These are phyloP conservation scores for Eptesicus fuscus DNA, from an alignment of 2,113 vertebrate genomes.

Conservation along the genomic window DNA sequence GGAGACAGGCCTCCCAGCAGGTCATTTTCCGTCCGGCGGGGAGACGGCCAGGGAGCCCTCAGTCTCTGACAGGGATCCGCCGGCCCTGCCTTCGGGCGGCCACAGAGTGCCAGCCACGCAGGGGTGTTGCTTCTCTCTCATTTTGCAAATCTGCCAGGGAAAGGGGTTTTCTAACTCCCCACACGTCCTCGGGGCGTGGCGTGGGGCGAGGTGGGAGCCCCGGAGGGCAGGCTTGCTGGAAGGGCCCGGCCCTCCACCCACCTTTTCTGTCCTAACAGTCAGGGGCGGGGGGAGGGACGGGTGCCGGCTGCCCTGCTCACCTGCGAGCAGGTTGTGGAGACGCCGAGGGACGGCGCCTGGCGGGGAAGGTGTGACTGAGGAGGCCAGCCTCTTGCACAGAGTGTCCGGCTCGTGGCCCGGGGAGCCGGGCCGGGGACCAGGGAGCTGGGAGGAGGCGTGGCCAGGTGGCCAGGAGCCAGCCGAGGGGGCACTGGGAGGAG, in stretches of 20 bases:
- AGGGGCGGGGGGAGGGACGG: neutral
- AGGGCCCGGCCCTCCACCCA: neutral
- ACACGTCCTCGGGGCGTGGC: neutral
- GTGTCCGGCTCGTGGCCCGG: neutral
- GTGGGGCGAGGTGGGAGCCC: neutral
- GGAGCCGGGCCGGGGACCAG: neutral
- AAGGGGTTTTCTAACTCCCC: neutral
- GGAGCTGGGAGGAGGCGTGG: neutral
- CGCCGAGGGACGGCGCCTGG: too few species aligned
- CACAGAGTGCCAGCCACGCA: neutral
- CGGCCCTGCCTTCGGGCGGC: neutral
- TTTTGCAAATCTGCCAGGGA: neutral
- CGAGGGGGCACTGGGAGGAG: neutral
- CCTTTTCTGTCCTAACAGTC: neutral
- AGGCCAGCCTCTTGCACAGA: rapidly evolving
- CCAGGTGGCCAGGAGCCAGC: neutral
- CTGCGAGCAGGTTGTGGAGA: neutral
- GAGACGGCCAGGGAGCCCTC: neutral
- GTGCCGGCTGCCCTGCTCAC: neutral
- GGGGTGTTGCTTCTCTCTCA: neutral
- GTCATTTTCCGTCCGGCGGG: neutral
- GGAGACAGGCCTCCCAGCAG: neutral
- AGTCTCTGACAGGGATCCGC: neutral
- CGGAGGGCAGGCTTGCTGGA: neutral
- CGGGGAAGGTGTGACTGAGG: neutral